Evolutionary conservation across 2,797 vertebrate genomes (phyloP), one percentile per base, ranked within the genome.

Genomic region (Brachymystax lenok): DNA sequence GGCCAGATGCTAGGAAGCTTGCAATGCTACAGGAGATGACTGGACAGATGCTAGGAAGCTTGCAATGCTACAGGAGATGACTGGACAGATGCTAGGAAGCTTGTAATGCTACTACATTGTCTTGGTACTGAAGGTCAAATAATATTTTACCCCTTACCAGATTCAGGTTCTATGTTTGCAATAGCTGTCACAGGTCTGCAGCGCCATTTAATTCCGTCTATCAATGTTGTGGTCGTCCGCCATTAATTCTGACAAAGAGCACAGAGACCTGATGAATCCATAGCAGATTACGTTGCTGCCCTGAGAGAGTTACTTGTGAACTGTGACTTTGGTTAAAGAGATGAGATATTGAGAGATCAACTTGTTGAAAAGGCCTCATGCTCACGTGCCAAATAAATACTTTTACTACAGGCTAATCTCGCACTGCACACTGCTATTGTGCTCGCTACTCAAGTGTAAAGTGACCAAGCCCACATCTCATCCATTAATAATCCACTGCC

Each of bases 261-360:
- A 3, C 54, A 77, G 33, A 71, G 69, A 50, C 13, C 52, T 5
- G 51, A 71, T 17, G 75, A 77, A 14, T 63, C 54, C 24, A 30
- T 71, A 40, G 33, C 21, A 4, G 13, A 71, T 12, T 77, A 19
- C 64, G 13, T 33, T 14, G 28, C 64, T 30, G 13, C 64, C 24
- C 16, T 67, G 27, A 12, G 14, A 28, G 3, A 33, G 24, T 27
- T 30, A 30, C 51, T 56, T 46, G 5, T 17, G 3, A 12, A 7
- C 10, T 63, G 75, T 76, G 52, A 76, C 19, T 71, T 76, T 50
- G 21, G 75, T 4, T 2, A 17, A 28, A 28, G 24, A 33, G 64
- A 21, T 63, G 21, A 17, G 14, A 40, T 40, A 8, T 52, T 52
- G 51, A 52, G 51, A 52, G 28, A 67, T 28, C 64, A 67, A 67